Base-by-base conservation (phyloP, 92 coral and sea anemone species). In the Galaxea fascicularis region DNA sequence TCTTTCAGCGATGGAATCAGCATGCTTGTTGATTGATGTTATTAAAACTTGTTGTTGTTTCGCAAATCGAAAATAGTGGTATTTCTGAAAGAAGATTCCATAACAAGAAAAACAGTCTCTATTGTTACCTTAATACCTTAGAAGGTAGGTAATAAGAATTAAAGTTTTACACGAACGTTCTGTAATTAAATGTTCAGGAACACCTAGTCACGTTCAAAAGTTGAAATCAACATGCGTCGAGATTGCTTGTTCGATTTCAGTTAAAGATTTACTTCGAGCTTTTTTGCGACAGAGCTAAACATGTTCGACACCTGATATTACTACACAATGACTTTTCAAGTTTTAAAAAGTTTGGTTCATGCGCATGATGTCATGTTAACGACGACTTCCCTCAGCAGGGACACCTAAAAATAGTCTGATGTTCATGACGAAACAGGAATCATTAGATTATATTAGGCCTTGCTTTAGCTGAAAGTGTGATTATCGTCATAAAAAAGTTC, bases 71-170 rank as follows among this genome's bases (percentile, higher is more conserved):
- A 60, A 26, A 15, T n/a, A 57, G 13, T 22, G 25, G 35, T 24
- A 35, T 76, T 54, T 76, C 51, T 21, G 57, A 65, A 71, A 77
- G 56, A 60, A 24, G n/a, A 41, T 39, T 41, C 59, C 35, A 28
- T 44, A 20, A 62, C 59, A 78, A 22, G 67, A 26, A 51, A 67
- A 79, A 4, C 30, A 51, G 13, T 46, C 28, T 49, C 24, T 1
- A 1, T 0, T 3, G 29, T 46, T 45, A 20, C 58, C 63, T 66
- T 79, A 31, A 24, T 24, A 63, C 72, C 29, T 79, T 35, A 35
- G 41, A 2, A 35, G 49, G 47, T 51, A 46, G 52, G 53, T 67
- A 29, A 30, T 66, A 27, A 28, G 28, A 47, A 66, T 45, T 47
- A 15, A 78, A 64, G 47, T 65, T 78, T 62, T 26, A 64, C 46